A percentile compares a stretch with the other conserved stretches of the same genome.
Evolutionary conservation across 2,797 vertebrate species (phyloP).

Genomic region (Vipera latastei): DNA sequence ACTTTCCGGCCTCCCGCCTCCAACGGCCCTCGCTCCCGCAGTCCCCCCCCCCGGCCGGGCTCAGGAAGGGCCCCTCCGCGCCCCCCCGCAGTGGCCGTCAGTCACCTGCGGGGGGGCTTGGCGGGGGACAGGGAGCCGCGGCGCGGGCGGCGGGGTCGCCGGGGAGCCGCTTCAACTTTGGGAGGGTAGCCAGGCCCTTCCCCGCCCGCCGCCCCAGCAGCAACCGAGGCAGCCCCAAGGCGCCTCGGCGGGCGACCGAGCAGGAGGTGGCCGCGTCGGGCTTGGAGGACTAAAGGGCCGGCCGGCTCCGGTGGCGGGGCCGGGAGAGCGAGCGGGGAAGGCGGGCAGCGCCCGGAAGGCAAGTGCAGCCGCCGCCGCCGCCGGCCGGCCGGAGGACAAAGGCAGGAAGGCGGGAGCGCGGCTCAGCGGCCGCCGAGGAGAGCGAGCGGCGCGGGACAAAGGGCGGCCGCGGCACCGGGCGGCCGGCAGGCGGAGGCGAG

Average conservation of each 20-base stretch:
- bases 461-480: too few species aligned
- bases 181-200: not conserved
- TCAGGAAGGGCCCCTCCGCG: not conserved
- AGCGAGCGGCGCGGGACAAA: not conserved
- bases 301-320: not conserved
- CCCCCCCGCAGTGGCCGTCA: slow-evolving; percentile 7
- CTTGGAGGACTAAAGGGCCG: not conserved
- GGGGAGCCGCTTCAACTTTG: not conserved
- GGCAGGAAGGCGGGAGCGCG: not conserved
- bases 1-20: not conserved
- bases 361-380: not conserved
- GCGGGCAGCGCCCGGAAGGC: not conserved
- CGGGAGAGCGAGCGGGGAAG: not conserved
- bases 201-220: not conserved
- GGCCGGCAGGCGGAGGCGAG: not conserved
- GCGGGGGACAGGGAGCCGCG: not conserved
- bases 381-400: not conserved
- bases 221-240: not conserved
- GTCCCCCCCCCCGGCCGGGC: not conserved
- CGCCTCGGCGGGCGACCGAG: not conserved
- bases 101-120: not conserved
- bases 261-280: not conserved
- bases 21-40: not conserved
- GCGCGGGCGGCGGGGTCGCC: not conserved
- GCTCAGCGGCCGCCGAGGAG: not conserved